Base-by-base conservation (phyloP, 2,888 invertebrate genomes). In the Latrodectus hesperus region DNA sequence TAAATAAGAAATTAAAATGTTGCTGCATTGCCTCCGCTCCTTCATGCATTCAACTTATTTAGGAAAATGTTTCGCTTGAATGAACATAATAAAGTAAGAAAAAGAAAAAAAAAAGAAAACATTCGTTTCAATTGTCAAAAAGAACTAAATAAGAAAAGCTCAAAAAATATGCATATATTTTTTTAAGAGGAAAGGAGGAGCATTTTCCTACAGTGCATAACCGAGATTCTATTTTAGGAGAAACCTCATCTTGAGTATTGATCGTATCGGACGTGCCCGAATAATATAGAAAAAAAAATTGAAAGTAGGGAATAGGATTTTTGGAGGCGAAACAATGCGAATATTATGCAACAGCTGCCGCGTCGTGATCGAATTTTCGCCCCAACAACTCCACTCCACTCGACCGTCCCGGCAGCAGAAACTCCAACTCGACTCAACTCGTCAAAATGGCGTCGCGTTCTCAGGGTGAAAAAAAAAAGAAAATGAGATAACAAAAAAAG, bases 281-380 rank as follows among this genome's bases (percentile, higher is more conserved):
- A 64, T 72, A 17, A 72, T 60, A 73, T 3, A 65, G 60, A 70
- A 49, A 22, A 71, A 72, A 72, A 72, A 79, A 70, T 26, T 55
- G 49, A 65, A 72, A 60, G 65, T 38, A 38, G 72, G 70, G 80
- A 72, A 72, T 64, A 80, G 80, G 80, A 80, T 65, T 80, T 80
- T 80, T 80, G 80, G 80, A 80, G 73, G 80, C 72, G 80, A 80
- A 80, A 80, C 80, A 80, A 80, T 80, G 80, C 80, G 80, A 80
- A 80, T 80, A 80, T 80, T 80, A 80, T 80, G 80, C 80, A 80
- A 80, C 80, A 80, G 80, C 80, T 80, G 80, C 80, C 80, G 80
- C 80, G 72, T 60, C 72, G 73, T 80, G 80, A 80, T 80, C 80
- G 80, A 80, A 80, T 80, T 80, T 80, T 80, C 80, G 80, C 80